phyloP scores from a whole-genome alignment of 30 jellyfish, hydroid and myxozoan genomes.

The Aurelia aurita complex sp. Pacific region DNA sequence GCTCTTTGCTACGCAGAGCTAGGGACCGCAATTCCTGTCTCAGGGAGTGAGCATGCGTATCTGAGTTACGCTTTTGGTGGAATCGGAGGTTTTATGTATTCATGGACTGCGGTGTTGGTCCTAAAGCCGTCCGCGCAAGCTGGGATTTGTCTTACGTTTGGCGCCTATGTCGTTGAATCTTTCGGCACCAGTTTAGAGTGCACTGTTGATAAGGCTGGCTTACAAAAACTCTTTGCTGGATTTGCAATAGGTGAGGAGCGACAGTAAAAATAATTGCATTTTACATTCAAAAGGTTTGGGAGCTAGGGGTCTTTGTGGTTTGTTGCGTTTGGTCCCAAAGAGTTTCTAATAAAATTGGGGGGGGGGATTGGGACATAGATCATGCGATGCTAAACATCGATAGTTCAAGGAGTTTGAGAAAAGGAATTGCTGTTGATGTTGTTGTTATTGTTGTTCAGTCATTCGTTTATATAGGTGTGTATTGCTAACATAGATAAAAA shows the following conservation, averaged over 20 bases:
- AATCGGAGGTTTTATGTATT: slow-evolving; percentile 52
- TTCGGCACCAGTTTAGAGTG: background rate
- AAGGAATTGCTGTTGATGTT: too few species aligned
- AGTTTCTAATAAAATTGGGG: too few species aligned
- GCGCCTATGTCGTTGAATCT: slow-evolving; percentile 56
- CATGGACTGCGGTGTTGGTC: slow-evolving; percentile 52
- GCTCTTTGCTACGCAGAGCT: slow-evolving; percentile 86
- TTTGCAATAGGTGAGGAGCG: slow-evolving; percentile 80
- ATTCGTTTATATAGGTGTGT: too few species aligned
- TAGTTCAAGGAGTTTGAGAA: too few species aligned
- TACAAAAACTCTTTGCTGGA: slow-evolving; percentile 78
- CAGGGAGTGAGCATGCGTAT: slow-evolving; percentile 74
- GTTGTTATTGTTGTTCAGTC: too few species aligned
- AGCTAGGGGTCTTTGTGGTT: too few species aligned
- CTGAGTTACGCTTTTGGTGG: slow-evolving; percentile 53
- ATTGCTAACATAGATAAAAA: too few species aligned
- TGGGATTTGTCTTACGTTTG: slow-evolving; percentile 72
- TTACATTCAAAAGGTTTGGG: too few species aligned
- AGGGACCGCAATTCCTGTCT: slow-evolving; percentile 68
- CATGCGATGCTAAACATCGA: too few species aligned
- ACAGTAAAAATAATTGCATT: background rate
- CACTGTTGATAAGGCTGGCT: slow-evolving; percentile 10
- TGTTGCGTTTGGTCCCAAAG: too few species aligned
- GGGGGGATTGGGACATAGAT: too few species aligned
- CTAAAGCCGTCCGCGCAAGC: slow-evolving; percentile 69